A percentile compares a stretch with the other conserved stretches of the same genome.
Evolutionary conservation across 1,140 invertebrate genomes (phyloP).

Genomic region (Achroia grisella): DNA sequence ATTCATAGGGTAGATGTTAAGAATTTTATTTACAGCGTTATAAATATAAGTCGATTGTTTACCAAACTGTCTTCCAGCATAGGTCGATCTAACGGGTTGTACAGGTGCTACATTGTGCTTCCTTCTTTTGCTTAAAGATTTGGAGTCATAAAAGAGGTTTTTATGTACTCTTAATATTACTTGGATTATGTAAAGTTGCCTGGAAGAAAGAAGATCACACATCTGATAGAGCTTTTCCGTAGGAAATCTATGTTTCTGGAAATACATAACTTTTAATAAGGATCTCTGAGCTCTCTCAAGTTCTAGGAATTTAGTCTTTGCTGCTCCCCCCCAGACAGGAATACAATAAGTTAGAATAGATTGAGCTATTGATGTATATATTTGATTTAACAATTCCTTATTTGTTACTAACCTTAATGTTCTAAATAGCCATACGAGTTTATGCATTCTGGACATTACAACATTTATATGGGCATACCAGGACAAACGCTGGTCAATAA

Average conservation of each 20-base stretch:
- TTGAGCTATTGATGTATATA: background rate
- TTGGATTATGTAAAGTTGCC: background rate
- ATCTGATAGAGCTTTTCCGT: background rate
- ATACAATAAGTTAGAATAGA: background rate
- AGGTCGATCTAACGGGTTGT: too few species aligned
- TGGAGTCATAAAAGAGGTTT: background rate
- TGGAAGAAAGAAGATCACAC: background rate
- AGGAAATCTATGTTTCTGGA: background rate
- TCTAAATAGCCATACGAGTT: background rate
- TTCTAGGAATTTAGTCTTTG: slow-evolving; percentile 1
- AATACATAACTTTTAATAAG: background rate
- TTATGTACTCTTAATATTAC: background rate
- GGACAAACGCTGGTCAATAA: background rate
- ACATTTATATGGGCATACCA: background rate
- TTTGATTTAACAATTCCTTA: background rate
- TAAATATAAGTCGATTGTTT: background rate
- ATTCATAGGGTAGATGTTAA: background rate
- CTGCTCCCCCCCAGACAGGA: background rate
- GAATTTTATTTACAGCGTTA: background rate
- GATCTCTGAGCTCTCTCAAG: background rate
- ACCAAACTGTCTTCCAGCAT: background rate
- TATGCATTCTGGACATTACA: background rate
- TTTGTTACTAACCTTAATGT: background rate
- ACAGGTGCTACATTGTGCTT: background rate
- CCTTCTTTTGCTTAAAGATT: background rate